phyloP scores from a whole-genome alignment of 2,113 vertebrate species.

The Poeciliopsis turrubarensis region DNA sequence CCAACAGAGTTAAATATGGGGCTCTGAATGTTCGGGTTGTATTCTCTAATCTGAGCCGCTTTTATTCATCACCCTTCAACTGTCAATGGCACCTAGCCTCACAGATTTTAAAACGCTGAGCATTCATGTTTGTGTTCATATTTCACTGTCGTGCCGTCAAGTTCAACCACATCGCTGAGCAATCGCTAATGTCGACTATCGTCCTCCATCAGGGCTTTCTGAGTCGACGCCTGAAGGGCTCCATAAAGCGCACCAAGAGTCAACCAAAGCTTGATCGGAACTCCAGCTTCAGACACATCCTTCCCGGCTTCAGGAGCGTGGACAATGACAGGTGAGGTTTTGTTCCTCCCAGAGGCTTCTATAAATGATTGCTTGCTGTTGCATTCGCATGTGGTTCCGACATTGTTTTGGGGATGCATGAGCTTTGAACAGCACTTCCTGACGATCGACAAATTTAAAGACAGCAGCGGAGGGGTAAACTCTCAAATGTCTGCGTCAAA shows the following conservation, averaged over 20 bases:
- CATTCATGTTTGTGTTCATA: slow-evolving; percentile 16
- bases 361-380: background rate
- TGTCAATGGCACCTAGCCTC: background rate
- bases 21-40: slow-evolving; percentile 9
- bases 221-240: slow-evolving; percentile 89
- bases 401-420: background rate
- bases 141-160: slow-evolving; percentile 25
- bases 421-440: background rate
- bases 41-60: background rate
- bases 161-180: background rate
- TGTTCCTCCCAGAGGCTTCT: background rate
- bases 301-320: slow-evolving; percentile 92
- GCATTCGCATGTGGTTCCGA: background rate
- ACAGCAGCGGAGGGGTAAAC: background rate
- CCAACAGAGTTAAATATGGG: background rate
- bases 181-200: slow-evolving; percentile 4
- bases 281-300: slow-evolving; percentile 98
- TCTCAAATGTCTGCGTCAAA: background rate
- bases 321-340: slow-evolving; percentile 92
- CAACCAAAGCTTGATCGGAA: slow-evolving; percentile 97
- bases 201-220: slow-evolving; percentile 73
- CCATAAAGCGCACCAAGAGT: slow-evolving; percentile 99
- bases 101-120: background rate
- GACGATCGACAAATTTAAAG: background rate
- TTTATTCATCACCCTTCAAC: slow-evolving; percentile 1